Evolutionary conservation across 2,113 vertebrate genomes (phyloP), one percentile per base, ranked within the genome.

Genomic region (Helogale parvula): DNA sequence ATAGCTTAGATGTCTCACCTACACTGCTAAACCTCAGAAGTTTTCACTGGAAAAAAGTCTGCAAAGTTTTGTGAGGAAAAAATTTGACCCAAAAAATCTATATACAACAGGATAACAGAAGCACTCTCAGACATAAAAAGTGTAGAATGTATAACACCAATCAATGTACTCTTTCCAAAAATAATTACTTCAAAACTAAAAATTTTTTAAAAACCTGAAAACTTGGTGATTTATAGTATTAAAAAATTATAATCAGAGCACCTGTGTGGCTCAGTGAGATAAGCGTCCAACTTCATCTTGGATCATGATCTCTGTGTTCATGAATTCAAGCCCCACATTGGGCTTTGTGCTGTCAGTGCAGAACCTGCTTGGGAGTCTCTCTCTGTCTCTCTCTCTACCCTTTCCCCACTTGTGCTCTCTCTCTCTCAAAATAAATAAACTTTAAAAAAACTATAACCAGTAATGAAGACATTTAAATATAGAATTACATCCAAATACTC

Each of bases 171-270:
- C 38, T 57, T 91, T 68, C 83, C 54, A 68, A 91, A 86, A 81
- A 33, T 91, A 74, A 68, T 74, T 76, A 57, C 57, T 83, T 74
- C 31, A 76, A 74, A 96, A 81, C 63, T 83, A 68, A 89, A 96
- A 94, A 33, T 66, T 8, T 23, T 57, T 9, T 9, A 1, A 57
- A 45, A 72, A 76, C 35, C 23, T 77, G 25, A 80, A 80, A 90
- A 82, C 38, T 38, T 57, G 45, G 25, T 60, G 12, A 68, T 7
- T 41, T 69, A 10, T 60, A 21, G 25, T 60, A 82, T 60, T 95
- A 60, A 41, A 68, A 87, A 27, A 47, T 25, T 54, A 15, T 12
- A 41, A 86, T 79, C 8, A 2, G 8, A 2, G 57, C 2, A 9
- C 21, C 57, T 60, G 21, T 23, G 21, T 60, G 7, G 21, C 21